Evolutionary conservation across 2,888 invertebrate species (phyloP).

Genomic region (Ormyrus rosae): DNA sequence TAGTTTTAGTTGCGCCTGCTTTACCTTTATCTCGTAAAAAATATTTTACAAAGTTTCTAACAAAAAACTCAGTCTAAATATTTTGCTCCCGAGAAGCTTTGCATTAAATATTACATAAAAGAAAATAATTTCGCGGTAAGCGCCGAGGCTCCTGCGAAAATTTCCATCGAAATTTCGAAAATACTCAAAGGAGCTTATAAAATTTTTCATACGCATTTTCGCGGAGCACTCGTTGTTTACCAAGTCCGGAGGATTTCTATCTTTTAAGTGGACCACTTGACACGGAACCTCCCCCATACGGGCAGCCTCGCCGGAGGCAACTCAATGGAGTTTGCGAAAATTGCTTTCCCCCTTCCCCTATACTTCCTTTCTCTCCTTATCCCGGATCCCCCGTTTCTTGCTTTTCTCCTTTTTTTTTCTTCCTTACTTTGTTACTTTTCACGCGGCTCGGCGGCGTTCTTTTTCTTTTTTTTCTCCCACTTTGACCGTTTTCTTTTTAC

Average conservation of each 20-base stretch:
- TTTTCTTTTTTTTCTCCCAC: neutral
- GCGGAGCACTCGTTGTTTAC: slow-evolving; percentile 7
- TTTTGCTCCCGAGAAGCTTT: too few species aligned
- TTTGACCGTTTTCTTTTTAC: slow-evolving; percentile 2
- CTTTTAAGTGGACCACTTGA: slow-evolving; percentile 44
- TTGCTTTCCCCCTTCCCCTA: slow-evolving; percentile 29
- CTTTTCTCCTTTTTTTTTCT: neutral
- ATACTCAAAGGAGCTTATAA: neutral
- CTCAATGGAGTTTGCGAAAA: slow-evolving; percentile 47
- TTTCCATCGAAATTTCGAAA: too few species aligned
- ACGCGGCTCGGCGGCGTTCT: neutral
- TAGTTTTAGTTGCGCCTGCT: too few species aligned
- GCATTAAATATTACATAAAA: too few species aligned
- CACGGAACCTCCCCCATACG: slow-evolving; percentile 15
- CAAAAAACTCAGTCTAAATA: too few species aligned
- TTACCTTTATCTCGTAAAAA: too few species aligned
- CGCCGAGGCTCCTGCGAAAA: too few species aligned
- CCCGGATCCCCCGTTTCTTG: neutral
- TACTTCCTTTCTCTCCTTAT: neutral
- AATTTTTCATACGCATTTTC: neutral
- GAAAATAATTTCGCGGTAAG: too few species aligned
- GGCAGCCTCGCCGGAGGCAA: slow-evolving; percentile 11
- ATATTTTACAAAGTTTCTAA: too few species aligned
- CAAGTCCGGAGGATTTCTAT: slow-evolving; percentile 16
- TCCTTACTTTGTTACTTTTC: neutral